These are phyloP conservation scores for Bombus sibiricus DNA, from an alignment of 1,140 invertebrate species.

Conservation along the genomic window DNA sequence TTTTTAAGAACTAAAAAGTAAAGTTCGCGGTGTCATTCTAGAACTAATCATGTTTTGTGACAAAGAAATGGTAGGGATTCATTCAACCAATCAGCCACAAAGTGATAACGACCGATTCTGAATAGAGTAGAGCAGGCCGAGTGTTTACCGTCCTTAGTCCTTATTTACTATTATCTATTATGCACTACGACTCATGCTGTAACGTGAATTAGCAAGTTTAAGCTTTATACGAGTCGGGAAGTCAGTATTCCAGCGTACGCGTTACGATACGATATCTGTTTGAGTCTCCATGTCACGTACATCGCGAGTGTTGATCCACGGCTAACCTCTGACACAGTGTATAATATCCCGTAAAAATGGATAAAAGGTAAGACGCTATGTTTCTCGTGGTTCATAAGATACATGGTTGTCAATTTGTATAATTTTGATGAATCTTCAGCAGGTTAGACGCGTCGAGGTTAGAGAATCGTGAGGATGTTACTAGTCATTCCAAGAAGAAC, in stretches of 20 bases:
- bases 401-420: constrained; percentile 4
- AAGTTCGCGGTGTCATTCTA: not conserved
- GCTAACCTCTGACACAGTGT: constrained; percentile 39
- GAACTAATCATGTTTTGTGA: constrained; percentile 4
- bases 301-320: not conserved
- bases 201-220: not conserved
- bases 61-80: constrained; percentile 24
- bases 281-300: constrained; percentile 28
- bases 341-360: constrained; percentile 37
- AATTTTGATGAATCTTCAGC: not conserved
- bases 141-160: constrained; percentile 38
- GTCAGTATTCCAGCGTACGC: not conserved
- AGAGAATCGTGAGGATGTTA: constrained; percentile 12
- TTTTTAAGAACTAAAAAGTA: not conserved
- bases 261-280: not conserved
- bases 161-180: constrained; percentile 22
- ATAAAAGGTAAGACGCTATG: constrained; percentile 46
- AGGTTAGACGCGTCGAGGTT: constrained; percentile 42
- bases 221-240: not conserved
- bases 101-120: constrained; percentile 35
- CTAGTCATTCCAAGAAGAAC: constrained; percentile 43
- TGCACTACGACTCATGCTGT: not conserved
- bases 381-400: no score
- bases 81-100: constrained; percentile 38
- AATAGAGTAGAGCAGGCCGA: constrained; percentile 1